These are phyloP conservation scores for Mesorhabditis belari DNA, from an alignment of 2,888 invertebrate species.

Conservation along the genomic window DNA sequence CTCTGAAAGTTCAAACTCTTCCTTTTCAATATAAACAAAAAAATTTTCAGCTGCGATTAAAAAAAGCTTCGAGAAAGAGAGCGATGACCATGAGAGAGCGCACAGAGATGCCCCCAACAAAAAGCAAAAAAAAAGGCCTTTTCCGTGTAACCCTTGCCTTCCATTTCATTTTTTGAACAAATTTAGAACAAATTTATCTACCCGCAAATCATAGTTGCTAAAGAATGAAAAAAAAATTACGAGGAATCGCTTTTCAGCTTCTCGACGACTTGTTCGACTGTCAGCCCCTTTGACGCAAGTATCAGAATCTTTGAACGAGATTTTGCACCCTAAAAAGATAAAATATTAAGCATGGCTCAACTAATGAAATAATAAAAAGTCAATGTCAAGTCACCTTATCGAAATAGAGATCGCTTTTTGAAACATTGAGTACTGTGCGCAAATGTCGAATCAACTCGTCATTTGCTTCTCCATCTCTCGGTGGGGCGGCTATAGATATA, in stretches of 20 bases:
- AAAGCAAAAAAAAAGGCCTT: too few species aligned
- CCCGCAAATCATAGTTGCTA: too few species aligned
- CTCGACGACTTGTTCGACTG: conserved; percentile 20
- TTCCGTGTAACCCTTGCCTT: too few species aligned
- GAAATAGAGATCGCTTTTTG: conserved; percentile 67
- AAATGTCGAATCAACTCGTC: conserved; percentile 69
- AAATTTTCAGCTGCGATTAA: too few species aligned
- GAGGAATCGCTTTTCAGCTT: conserved; percentile 15
- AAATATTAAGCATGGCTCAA: not conserved
- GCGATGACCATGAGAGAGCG: too few species aligned
- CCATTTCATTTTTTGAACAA: too few species aligned
- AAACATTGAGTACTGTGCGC: conserved; percentile 65
- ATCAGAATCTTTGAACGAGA: conserved; percentile 36
- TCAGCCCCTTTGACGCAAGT: conserved; percentile 20
- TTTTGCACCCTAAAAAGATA: conserved; percentile 32
- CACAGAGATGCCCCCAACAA: too few species aligned
- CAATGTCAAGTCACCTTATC: conserved; percentile 58
- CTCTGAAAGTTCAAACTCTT: too few species aligned
- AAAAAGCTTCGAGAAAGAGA: too few species aligned
- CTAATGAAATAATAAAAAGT: not conserved
- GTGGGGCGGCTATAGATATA: conserved; percentile 74
- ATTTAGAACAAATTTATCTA: too few species aligned
- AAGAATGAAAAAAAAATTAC: not conserved
- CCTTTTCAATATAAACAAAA: too few species aligned
- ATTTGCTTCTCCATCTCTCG: conserved; percentile 75